Conservation (phyloP, 2,113 vertebrate genomes). For the Pyrgilauda ruficollis region DNA sequence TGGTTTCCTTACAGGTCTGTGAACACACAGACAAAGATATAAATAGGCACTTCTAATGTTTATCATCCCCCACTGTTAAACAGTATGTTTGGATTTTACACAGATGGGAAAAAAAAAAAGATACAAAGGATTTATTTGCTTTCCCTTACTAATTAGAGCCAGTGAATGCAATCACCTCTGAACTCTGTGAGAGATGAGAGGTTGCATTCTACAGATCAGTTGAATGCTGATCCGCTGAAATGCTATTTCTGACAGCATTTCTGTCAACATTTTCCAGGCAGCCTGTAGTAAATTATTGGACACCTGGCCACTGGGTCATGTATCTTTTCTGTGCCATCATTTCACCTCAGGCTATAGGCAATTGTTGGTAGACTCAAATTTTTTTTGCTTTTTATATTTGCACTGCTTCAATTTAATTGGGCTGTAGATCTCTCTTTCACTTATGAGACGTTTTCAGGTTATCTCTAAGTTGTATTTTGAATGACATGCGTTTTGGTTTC, state of each 20-base stretch:
- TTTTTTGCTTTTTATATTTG: not conserved
- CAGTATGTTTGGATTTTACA: not conserved
- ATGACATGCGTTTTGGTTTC: not conserved
- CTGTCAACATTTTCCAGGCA: not conserved
- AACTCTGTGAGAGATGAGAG: not conserved
- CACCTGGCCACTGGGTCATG: not conserved
- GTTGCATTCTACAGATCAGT: not conserved
- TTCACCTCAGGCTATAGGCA: not conserved
- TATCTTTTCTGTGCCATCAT: not conserved
- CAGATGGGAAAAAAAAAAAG: accelerated
- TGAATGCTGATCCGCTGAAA: not conserved
- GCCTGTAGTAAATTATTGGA: not conserved
- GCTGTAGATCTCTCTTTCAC: not conserved
- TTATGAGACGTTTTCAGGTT: not conserved
- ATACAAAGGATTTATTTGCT: not conserved
- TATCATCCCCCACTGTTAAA: not conserved
- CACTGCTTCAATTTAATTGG: not conserved
- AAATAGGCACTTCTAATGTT: not conserved
- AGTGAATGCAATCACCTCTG: not conserved
- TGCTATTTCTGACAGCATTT: not conserved
- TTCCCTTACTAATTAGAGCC: not conserved
- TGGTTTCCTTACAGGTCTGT: not conserved
- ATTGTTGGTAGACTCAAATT: not conserved
- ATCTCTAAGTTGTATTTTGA: not conserved
- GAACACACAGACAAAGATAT: not conserved